These are phyloP conservation scores for Xenops minutus DNA, from an alignment of 2,797 vertebrate genomes.

Conservation along the genomic window DNA sequence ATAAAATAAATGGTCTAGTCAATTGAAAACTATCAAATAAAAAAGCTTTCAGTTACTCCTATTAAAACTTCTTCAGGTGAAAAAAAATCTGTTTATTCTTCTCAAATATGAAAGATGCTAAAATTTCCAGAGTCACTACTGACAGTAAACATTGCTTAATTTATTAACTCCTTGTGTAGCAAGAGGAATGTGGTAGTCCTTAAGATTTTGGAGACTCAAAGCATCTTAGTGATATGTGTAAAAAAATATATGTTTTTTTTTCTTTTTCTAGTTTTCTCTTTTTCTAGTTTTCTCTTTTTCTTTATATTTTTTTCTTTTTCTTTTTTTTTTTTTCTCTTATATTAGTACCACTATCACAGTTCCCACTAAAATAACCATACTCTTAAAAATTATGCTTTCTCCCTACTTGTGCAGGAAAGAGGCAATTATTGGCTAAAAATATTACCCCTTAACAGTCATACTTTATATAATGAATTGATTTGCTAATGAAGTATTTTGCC, in stretches of 20 bases:
- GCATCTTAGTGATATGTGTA: not conserved
- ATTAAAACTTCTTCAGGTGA: not conserved
- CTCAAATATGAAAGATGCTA: not conserved
- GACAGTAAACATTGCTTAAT: not conserved
- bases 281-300: fast-evolving
- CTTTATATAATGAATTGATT: not conserved
- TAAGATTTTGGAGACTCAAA: not conserved
- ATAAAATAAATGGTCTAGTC: not conserved
- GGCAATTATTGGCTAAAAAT: not conserved
- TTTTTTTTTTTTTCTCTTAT: not conserved
- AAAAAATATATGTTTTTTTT: too few species aligned
- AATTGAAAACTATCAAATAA: not conserved
- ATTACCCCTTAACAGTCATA: not conserved
- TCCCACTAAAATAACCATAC: not conserved
- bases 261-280: fast-evolving
- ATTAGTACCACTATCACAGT: not conserved
- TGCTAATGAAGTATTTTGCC: not conserved
- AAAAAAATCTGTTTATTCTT: not conserved
- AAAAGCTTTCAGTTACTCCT: not conserved
- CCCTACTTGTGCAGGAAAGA: not conserved
- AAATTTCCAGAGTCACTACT: not conserved
- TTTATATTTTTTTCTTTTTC: fast-evolving
- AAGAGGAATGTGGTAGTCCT: not conserved
- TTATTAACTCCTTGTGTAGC: not conserved
- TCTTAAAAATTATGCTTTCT: not conserved